phyloP scores from a whole-genome alignment of 2,797 vertebrate species.

The Taeniopygia guttata region DNA sequence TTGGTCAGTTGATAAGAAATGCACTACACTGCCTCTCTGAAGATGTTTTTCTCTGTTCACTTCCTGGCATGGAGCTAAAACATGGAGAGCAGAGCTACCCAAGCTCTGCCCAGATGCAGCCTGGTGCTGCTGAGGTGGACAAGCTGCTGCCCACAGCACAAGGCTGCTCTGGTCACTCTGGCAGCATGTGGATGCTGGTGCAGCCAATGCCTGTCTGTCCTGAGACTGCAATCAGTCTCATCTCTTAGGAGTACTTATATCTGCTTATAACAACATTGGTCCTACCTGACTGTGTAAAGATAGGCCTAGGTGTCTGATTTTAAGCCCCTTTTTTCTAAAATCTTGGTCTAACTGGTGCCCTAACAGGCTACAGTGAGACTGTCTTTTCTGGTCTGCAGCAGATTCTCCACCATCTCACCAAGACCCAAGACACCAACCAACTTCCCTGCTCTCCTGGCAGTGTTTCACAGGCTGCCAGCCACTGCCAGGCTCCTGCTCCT shows the following conservation, averaged over 20 bases:
- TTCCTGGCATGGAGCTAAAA: not conserved
- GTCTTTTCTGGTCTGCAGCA: not conserved
- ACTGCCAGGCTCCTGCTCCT: not conserved
- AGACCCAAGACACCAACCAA: not conserved
- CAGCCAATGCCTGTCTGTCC: not conserved
- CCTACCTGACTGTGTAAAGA: not conserved
- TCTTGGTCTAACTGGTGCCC: not conserved
- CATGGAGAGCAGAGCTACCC: not conserved
- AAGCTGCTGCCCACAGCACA: not conserved
- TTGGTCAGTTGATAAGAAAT: not conserved
- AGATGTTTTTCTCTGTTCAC: not conserved
- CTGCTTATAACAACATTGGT: not conserved
- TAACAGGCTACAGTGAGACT: not conserved
- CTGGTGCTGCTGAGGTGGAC: accelerated
- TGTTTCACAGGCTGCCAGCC: not conserved
- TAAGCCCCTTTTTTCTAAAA: not conserved
- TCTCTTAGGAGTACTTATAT: not conserved
- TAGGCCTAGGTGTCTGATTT: not conserved
- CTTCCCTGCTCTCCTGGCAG: not conserved
- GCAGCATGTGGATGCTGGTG: not conserved
- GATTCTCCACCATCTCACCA: not conserved
- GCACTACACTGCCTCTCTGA: not conserved
- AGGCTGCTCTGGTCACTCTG: not conserved
- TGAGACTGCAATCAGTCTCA: not conserved
- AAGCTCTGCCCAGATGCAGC: accelerated